Base-by-base conservation (phyloP, 2,888 invertebrate species). In the Argynnis bischoffii region DNA sequence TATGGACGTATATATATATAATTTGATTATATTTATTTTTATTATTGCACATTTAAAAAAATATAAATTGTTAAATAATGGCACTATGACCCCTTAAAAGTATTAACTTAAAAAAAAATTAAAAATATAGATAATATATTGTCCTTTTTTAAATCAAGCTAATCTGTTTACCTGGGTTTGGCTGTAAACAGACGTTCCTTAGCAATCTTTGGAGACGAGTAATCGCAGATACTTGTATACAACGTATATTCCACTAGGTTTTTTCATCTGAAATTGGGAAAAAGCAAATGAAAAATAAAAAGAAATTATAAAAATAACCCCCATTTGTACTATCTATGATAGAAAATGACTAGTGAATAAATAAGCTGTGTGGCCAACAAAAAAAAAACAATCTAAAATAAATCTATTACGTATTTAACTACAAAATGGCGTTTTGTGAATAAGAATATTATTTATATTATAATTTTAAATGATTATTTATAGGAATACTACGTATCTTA, bases 211-310 rank as follows among this genome's bases (percentile, higher is more conserved):
- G 60, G 75, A 72, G 70, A 82, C 69, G 70, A 89, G 71, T 69
- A 83, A 74, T 46, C 75, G 79, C 48, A 87, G 77, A 64, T 83
- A 83, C 73, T 79, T 85, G 83, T 83, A 83, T 55, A 83, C 63
- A 63, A 84, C 75, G 76, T 77, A 63, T 63, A 76, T 67, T 67
- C 76, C 81, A 76, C 76, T 79, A 63, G 75, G 77, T 69, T 77
- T 77, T 77, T 79, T 84, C 68, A 88, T 85, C 89, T 89, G 89
- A 74, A 87, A 87, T 85, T 75, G 74, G 80, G 69, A 75, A 78
- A 78, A 86, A 75, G 53, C 41, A 61, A 61, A 61, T 61, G 35
- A 61, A 61, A 51, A 61, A 61, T n/a, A 51, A 16, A 14, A 21
- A 18, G 35, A 51, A 61, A 41, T n/a, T n/a, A 18, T 4, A 67